A percentile compares a stretch with the other conserved stretches of the same genome.
These are phyloP conservation scores for Dichetophora obliterata DNA, from an alignment of 2,888 invertebrate species.

Conservation along the genomic window DNA sequence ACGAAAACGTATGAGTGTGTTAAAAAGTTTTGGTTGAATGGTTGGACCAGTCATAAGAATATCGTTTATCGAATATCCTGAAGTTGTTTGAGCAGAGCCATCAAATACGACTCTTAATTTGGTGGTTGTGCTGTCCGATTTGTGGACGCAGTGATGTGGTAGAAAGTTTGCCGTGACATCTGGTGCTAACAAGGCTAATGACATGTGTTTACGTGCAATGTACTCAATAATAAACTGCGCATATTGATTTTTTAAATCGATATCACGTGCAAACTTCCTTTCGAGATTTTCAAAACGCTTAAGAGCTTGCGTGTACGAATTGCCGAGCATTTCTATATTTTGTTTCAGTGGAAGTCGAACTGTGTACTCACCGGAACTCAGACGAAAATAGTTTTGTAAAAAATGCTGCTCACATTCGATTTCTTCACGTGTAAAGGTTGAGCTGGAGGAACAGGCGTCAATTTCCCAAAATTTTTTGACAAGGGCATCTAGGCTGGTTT, in stretches of 20 bases:
- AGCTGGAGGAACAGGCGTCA: neutral
- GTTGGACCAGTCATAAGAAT: conserved; percentile 41
- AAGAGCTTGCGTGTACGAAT: conserved; percentile 42
- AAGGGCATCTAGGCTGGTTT: conserved; percentile 15
- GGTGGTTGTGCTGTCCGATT: too few relatives aligned
- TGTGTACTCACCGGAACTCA: conserved; percentile 36
- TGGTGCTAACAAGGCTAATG: neutral
- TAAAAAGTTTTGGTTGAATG: conserved; percentile 39
- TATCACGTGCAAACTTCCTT: conserved; percentile 38
- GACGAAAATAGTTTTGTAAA: conserved; percentile 27
- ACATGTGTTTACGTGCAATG: conserved; percentile 30
- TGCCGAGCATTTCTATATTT: conserved; percentile 31
- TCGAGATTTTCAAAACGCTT: conserved; percentile 44
- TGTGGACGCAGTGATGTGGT: conserved; percentile 33
- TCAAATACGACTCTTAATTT: too few relatives aligned
- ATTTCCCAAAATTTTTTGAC: conserved; percentile 28
- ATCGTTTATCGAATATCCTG: conserved; percentile 36
- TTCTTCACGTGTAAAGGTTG: conserved; percentile 24
- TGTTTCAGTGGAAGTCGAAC: conserved; percentile 41
- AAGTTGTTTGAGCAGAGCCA: conserved; percentile 39
- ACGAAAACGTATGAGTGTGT: too few relatives aligned
- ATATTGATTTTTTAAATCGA: conserved; percentile 37
- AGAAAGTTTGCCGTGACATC: conserved; percentile 26
- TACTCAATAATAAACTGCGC: conserved; percentile 35
- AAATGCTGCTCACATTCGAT: conserved; percentile 45